A percentile compares a stretch with the other conserved stretches of the same genome.
Evolutionary conservation across 2,888 invertebrate species (phyloP).

Genomic region (Drosophila suboccidentalis): DNA sequence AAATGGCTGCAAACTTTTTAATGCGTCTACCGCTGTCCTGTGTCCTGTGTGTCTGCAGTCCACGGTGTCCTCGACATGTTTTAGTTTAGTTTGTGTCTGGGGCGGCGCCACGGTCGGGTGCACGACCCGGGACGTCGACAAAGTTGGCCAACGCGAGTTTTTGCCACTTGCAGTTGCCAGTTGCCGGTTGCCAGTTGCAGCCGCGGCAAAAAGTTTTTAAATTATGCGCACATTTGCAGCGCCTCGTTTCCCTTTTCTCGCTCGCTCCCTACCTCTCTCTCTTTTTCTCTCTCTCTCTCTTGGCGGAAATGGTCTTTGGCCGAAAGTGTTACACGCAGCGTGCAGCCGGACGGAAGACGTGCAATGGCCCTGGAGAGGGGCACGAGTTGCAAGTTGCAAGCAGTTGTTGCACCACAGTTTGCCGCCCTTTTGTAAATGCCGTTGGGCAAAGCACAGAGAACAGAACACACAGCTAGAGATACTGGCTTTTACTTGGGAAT

Average conservation of each 20-base stretch:
- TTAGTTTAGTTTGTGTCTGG: constrained; percentile 50
- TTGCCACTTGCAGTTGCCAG: constrained; percentile 78
- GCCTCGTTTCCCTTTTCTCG: constrained; percentile 24
- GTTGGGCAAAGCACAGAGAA: constrained; percentile 10
- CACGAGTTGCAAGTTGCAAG: constrained; percentile 47
- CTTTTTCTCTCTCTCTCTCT: background rate
- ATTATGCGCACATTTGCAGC: constrained; percentile 79
- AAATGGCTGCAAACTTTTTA: constrained; percentile 83
- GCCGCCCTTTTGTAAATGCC: constrained; percentile 17
- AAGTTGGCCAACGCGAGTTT: constrained; percentile 68
- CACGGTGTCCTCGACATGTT: constrained; percentile 46
- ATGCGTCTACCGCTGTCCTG: constrained; percentile 64
- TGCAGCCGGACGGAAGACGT: constrained; percentile 48
- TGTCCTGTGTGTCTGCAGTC: constrained; percentile 17
- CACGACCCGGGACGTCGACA: constrained; percentile 58
- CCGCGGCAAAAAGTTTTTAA: constrained; percentile 78
- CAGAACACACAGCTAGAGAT: constrained; percentile 18
- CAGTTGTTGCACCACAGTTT: constrained; percentile 70
- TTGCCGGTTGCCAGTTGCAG: constrained; percentile 77
- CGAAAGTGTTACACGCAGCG: constrained; percentile 78
- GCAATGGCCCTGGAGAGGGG: constrained; percentile 21
- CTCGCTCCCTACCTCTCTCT: constrained; percentile 6
- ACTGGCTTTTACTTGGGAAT: constrained; percentile 46
- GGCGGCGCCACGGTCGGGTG: constrained; percentile 36
- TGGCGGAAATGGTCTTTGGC: constrained; percentile 79